Base-by-base conservation (phyloP, 1,140 invertebrate genomes). In the Leptonema lineaticorne region DNA sequence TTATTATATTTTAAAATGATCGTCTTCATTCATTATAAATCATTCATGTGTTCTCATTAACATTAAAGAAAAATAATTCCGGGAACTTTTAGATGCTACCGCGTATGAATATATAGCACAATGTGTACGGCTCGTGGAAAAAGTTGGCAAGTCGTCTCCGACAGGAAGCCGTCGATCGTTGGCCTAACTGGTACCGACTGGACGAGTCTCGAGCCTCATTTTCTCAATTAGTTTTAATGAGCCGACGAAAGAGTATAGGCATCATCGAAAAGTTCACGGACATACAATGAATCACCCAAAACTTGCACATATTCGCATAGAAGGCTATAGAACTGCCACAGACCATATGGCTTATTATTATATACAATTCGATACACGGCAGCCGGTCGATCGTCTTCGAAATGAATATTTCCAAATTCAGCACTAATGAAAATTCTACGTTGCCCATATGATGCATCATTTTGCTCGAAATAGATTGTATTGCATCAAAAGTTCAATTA, bases 161-260 rank as follows among this genome's bases (percentile, higher is more conserved):
- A 24, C 58, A 62, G 58, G 58, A 62, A 62, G 58, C 28, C 9
- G 29, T 2, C 11, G 58, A 62, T 62, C 58, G 33, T 62, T 41
- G 56, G 56, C 56, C 56, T 53, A 28, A 53, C 48, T 26, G 48
- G 48, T 16, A 62, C 58, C 58, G 18, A 62, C 58, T 37, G 58
- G 58, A 62, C 58, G 58, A 62, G 58, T 62, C 24, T 62, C 22
- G 11, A n/a, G 30, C n/a, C 58, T 62, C 58, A 62, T 62, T 41
- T 24, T 24, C 33, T 62, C 58, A 62, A 62, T 62, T 62, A 62
- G 58, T 62, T 62, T 62, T 62, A 62, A 62, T 62, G 58, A 62
- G 28, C 58, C 58, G 30, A 33, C 24, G 28, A 62, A 33, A 62
- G 29, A 6, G 20, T 41, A 26, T 28, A n/a, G n/a, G 30, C 11